Base-by-base conservation (phyloP, 2,113 vertebrate species). In the Pandion haliaetus region DNA sequence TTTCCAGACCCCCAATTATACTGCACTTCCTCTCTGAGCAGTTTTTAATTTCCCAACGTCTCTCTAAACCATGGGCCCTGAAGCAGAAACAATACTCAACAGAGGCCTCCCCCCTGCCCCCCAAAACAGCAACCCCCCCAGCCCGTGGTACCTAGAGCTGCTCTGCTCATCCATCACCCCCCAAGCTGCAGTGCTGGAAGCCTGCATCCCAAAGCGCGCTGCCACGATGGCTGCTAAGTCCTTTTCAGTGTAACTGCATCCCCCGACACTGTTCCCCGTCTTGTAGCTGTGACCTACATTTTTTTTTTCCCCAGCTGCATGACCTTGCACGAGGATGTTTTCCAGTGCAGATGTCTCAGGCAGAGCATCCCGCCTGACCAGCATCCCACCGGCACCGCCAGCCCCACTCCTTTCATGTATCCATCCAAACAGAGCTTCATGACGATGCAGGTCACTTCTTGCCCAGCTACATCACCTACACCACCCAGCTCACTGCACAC, bases 241-340 rank as follows among this genome's bases (percentile, higher is more conserved):
- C 32, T 91, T 96, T 97, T 72, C 91, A 59, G 54, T 86, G 81
- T 96, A 93, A 93, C 91, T 13, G 7, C 2, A 7, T 96, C 95
- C 94, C 95, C 72, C 86, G 95, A 78, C 21, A 0, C 88, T 81
- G 87, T 47, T 96, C 84, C 70, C 52, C 0, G 1, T 63, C 91
- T 93, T 31, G 81, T 92, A 87, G 81, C 93, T 84, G 65, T 94
- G 96, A 97, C 96, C 96, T 96, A 97, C 96, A 93, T 97, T 86
- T 88, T 32, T 90, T 78, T 86, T 87, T 36, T 13, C 42, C 91
- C 87, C 82, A 85, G 96, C 66, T 82, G 70, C 2, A 0, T 87
- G 92, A 94, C 96, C 96, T 94, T 87, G 78, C 84, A 69, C 1
- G 14, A 94, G 82, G 92, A 86, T 94, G 92, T 52, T 93, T 88